Evolutionary conservation across 2,797 vertebrate species (phyloP).

Genomic region (Pangasius djambal): DNA sequence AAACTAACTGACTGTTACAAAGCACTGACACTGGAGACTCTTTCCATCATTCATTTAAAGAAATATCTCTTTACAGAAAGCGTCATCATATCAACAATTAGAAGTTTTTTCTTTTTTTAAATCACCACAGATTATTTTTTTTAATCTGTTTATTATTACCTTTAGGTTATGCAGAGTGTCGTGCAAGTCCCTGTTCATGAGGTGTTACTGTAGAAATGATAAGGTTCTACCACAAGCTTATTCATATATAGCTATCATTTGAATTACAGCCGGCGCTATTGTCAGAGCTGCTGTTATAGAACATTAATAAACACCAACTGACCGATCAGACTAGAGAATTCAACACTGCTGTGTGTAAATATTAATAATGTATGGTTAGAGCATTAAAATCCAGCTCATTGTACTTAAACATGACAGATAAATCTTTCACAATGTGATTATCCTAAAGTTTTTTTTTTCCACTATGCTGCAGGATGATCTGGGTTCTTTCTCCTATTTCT

Average conservation of each 20-base stretch:
- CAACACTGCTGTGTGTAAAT: background rate
- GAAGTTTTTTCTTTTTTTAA: background rate
- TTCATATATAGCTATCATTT: background rate
- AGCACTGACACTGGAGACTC: background rate
- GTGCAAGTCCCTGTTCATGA: background rate
- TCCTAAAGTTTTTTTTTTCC: conserved; percentile 43
- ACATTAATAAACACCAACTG: conserved; percentile 1
- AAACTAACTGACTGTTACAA: background rate
- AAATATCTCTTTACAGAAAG: background rate
- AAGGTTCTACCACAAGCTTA: background rate
- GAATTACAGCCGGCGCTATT: background rate
- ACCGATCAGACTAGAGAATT: background rate
- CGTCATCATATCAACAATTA: background rate
- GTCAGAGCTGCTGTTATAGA: background rate
- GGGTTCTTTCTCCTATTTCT: conserved; percentile 16
- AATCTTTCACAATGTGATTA: conserved; percentile 15
- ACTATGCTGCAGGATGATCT: conserved; percentile 24
- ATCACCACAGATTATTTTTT: background rate
- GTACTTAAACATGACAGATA: conserved; percentile 25
- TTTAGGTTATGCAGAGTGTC: background rate
- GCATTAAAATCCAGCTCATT: background rate
- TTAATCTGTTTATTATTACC: background rate
- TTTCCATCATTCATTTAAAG: background rate
- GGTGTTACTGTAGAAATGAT: background rate
- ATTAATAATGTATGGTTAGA: conserved; percentile 3